Evolutionary conservation across 1,140 invertebrate species (phyloP).

Genomic region (Arctopsyche grandis): DNA sequence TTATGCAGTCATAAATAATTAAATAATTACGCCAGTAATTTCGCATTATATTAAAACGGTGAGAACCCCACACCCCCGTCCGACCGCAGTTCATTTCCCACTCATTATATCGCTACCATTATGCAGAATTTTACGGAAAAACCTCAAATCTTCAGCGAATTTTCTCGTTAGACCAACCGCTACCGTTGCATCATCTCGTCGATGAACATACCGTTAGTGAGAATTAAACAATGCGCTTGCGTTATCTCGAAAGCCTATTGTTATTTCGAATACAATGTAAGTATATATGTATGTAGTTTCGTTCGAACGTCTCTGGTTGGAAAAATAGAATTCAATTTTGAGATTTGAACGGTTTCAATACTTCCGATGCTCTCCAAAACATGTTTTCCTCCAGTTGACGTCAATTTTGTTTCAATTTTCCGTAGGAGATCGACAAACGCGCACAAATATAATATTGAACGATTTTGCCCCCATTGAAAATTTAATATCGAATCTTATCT

Average conservation of each 20-base stretch:
- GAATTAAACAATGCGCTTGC: no score
- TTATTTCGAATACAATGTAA: no score
- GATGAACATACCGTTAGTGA: no score
- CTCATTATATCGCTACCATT: neutral
- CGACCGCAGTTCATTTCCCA: constrained; percentile 26
- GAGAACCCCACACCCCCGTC: neutral
- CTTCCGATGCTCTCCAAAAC: neutral
- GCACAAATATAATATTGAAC: constrained; percentile 11
- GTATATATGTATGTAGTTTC: no score
- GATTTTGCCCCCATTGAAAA: constrained; percentile 10
- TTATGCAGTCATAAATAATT: constrained; percentile 45
- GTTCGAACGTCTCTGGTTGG: no score
- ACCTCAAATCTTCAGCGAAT: neutral
- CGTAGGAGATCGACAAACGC: neutral
- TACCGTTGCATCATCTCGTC: no score
- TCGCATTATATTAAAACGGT: constrained; percentile 39
- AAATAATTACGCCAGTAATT: constrained; percentile 42
- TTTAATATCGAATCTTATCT: neutral
- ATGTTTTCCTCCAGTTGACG: constrained; percentile 1
- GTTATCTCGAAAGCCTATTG: no score
- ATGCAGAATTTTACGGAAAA: neutral
- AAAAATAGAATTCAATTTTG: no score
- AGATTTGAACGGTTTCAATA: no score
- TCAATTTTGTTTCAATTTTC: constrained; percentile 23
- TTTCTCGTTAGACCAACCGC: neutral